Evolutionary conservation across 1,140 invertebrate genomes (phyloP).

Genomic region (Drosophila azteca): DNA sequence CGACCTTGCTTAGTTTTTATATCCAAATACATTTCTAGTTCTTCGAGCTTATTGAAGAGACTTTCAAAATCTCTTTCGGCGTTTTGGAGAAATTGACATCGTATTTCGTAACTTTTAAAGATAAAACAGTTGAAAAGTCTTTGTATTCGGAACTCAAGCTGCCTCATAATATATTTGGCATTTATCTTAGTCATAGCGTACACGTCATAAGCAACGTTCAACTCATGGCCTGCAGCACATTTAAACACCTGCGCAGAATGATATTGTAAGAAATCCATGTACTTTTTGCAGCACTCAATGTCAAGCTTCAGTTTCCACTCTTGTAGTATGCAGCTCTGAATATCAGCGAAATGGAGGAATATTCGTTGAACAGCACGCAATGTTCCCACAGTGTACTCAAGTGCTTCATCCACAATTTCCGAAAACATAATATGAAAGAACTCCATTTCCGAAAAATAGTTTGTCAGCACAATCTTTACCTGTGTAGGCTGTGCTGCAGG

Average conservation of each 20-base stretch:
- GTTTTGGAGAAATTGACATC: conserved; percentile 65
- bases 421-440: conserved; percentile 73
- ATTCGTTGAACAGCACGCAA: conserved; percentile 42
- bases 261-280: conserved; percentile 65
- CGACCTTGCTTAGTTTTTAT: conserved; percentile 57
- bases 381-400: conserved; percentile 63
- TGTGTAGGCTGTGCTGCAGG: conserved; percentile 53
- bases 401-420: conserved; percentile 66
- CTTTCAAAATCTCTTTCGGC: conserved; percentile 62
- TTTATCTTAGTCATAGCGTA: conserved; percentile 66
- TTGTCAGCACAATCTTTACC: conserved; percentile 62
- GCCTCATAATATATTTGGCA: conserved; percentile 65
- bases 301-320: conserved; percentile 60
- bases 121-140: conserved; percentile 71
- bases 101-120: conserved; percentile 48
- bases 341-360: conserved; percentile 63
- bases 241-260: conserved; percentile 65
- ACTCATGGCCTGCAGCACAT: conserved; percentile 49
- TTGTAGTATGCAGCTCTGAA: conserved; percentile 50
- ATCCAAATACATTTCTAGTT: conserved; percentile 67
- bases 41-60: conserved; percentile 57
- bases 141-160: conserved; percentile 74
- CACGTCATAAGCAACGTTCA: conserved; percentile 59
- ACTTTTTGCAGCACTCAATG: conserved; percentile 54
- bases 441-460: conserved; percentile 79